Base-by-base conservation (phyloP, 2,888 invertebrate genomes). In the Gymnosoma rotundatum region DNA sequence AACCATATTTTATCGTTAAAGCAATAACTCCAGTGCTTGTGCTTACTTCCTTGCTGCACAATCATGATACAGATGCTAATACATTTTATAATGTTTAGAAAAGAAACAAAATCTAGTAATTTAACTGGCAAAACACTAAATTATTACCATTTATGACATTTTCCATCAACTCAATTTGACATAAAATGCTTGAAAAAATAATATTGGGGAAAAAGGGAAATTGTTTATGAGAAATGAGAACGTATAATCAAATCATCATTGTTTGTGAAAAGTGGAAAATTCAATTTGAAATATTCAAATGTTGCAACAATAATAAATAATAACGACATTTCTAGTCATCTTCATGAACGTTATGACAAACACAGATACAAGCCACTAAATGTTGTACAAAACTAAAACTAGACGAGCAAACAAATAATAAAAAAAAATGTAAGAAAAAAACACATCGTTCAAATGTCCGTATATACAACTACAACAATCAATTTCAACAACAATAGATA, bases 91-190 rank as follows among this genome's bases (percentile, higher is more conserved):
- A 16, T 36, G 36, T 32, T 25, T 72, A 38, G 42, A 58, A 76
- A 64, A 42, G 8, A 73, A 63, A 32, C 18, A 25, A 52, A n/a
- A 12, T 38, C 16, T 42, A 32, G 32, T 32, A 32, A 32, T 7
- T 38, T 63, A 3, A 21, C 50, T 79, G 12, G 21, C 67, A 70
- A 70, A 70, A 50, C 73, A 81, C 73, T 84, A 61, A 84, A 84
- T 84, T 84, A 74, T 78, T 74, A 20, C 54, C 74, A 81, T 70
- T 84, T 78, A 81, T 69, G 81, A 81, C 84, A 84, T 78, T 84
- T 84, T 84, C 69, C 81, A 84, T 84, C 81, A 84, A 84, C 78
- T 84, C 84, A 81, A 81, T 78, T 84, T 81, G 60, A 84, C 84
- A 81, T 84, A 78, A 74, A 84, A 78, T 74, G 42, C 73, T 78